Base-by-base conservation (phyloP, 2,797 vertebrate genomes). In the Sebastes trivittatus region DNA sequence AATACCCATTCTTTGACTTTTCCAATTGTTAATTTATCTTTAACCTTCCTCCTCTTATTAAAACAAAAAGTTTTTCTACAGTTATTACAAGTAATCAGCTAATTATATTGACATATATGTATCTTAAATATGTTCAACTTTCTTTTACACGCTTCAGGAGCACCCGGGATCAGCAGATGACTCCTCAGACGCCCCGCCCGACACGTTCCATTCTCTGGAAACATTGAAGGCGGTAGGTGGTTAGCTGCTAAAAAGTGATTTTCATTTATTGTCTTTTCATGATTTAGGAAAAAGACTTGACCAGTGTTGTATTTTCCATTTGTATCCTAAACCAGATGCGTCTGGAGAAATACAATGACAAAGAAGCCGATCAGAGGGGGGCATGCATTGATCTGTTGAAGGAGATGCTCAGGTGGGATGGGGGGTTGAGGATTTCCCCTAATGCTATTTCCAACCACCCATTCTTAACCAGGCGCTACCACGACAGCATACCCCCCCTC, bases 351-450 rank as follows among this genome's bases (percentile, higher is more conserved):
- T 11, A 36, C 34, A 36, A 11, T 3, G 1, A 11, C 3, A 4
- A 2, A 5, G 29, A 38, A 2, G 36, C 20, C 2, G 23, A 18
- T 14, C 32, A 65, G 16, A 23, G 23, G 68, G 7, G 11, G 25
- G 11, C 62, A 6, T 25, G 55, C 56, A 56, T 63, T 11, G 68
- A 77, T 2, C 63, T 77, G 9, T 6, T 82, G 27, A 61, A 62
- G 46, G 46, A 27, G 1, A 72, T 67, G 16, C 3, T 77, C 22
- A 46, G 5, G 7, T 59, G 58, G 75, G 59, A 69, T 29, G 3
- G 3, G 8, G 30, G 7, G 3, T 22, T 25, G 5, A 77, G 58
- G 23, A 77, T 77, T n/a, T 73, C 63, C 22, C 64, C 72, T 5
- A 0, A 2, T 11, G 49, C 13, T 27, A 63, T 73, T 30, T 49